A percentile compares a stretch with the other conserved stretches of the same genome.
These are phyloP conservation scores for Macaria liturata DNA, from an alignment of 2,888 invertebrate genomes.

Conservation along the genomic window DNA sequence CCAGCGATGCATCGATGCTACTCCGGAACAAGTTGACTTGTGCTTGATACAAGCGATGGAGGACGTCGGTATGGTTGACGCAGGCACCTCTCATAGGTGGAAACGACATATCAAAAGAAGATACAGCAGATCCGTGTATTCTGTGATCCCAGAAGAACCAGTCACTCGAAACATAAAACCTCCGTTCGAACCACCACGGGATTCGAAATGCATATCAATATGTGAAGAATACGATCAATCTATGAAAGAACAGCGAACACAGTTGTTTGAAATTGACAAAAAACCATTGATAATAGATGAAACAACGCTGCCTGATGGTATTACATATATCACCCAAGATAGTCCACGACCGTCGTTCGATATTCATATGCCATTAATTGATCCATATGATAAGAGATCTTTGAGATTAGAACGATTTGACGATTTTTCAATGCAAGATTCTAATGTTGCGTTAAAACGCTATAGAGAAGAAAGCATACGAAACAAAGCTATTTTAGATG, in stretches of 20 bases:
- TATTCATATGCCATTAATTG: neutral
- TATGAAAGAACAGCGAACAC: neutral
- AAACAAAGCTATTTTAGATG: too few relatives aligned
- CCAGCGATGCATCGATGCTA: constrained; percentile 7
- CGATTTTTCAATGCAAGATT: neutral
- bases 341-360: constrained; percentile 4
- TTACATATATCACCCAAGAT: neutral
- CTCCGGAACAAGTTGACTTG: constrained; percentile 10
- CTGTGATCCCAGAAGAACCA: neutral
- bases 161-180: constrained; percentile 3
- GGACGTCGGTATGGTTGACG: constrained; percentile 3
- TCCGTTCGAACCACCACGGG: neutral
- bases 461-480: too few relatives aligned
- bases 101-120: neutral
- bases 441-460: too few relatives aligned
- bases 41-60: constrained; percentile 13
- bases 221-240: neutral
- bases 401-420: neutral
- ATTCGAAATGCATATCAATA: neutral
- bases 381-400: constrained; percentile 2
- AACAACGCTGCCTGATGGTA: neutral
- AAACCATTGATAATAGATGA: constrained; percentile 3
- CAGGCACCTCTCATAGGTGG: neutral
- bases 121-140: neutral
- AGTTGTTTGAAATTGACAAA: constrained; percentile 6